A percentile compares a stretch with the other conserved stretches of the same genome.
Conservation (phyloP, 2,113 vertebrate genomes). For the Leucosticte australis region DNA sequence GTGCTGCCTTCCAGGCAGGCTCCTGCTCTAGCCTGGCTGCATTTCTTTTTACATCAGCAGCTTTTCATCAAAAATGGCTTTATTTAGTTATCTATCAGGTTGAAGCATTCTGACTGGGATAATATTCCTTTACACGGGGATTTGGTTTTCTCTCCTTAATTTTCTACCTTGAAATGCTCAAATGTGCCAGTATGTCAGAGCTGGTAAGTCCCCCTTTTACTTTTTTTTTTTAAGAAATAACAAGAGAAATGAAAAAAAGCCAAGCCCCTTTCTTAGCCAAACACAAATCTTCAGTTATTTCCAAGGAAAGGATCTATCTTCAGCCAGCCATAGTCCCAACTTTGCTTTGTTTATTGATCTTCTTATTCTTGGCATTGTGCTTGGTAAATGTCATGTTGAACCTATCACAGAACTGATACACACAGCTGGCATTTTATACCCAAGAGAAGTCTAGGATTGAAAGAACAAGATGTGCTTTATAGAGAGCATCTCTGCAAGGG, state of each 20-base stretch:
- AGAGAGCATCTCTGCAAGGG: neutral
- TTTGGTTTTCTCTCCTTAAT: neutral
- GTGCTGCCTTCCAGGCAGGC: neutral
- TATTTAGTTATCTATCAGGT: neutral
- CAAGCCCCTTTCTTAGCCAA: neutral
- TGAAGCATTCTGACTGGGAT: neutral
- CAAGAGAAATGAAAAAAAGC: neutral
- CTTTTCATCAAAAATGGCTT: neutral
- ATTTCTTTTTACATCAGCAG: neutral
- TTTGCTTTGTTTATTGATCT: conserved; percentile 14
- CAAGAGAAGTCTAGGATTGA: neutral
- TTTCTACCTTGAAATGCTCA: neutral
- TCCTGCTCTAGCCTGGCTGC: neutral
- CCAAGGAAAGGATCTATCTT: neutral
- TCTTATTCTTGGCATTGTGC: neutral
- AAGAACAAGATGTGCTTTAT: neutral
- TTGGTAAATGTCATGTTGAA: conserved; percentile 39
- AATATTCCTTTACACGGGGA: neutral
- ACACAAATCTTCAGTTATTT: neutral
- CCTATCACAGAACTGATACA: neutral
- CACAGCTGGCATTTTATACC: conserved; percentile 24
- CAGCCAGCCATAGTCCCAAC: neutral
- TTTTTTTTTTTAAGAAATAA: neutral
- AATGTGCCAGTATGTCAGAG: neutral
- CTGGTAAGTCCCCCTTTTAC: neutral